Base-by-base conservation (phyloP, 2,797 vertebrate species). In the Staurois parvus region DNA sequence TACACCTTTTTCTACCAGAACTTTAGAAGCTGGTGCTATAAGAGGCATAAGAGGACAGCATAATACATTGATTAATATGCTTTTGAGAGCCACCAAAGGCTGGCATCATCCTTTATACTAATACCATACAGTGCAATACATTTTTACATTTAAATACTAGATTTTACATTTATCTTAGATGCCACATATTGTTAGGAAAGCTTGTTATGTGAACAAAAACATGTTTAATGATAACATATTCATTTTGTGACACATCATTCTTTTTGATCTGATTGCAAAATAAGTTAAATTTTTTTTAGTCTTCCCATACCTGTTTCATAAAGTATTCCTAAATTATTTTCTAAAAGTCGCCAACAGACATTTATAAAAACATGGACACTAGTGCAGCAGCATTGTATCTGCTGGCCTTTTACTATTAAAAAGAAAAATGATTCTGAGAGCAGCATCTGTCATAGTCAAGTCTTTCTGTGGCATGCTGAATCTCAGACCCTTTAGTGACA, bases 401-500 rank as follows among this genome's bases (percentile, higher is more conserved):
- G 48, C 26, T 66, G 11, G 74, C 21, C 29, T 67, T n/a, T 30
- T 75, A 42, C 19, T 67, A 59, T 6, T 12, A n/a, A 62, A 48
- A 32, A 13, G n/a, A 74, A 64, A 66, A 64, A 74, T 66, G 3
- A 73, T 64, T 73, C 40, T 74, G 52, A 21, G 48, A 29, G 30
- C 70, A 42, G 7, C 56, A 74, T 42, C n/a, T 82, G 56, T 56
- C 73, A 26, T 72, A 26, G 15, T 26, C 28, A 21, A 21, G 21
- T 59, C 26, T 76, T 59, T 56, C 29, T 10, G n/a, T 4, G 62
- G 69, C 19, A 67, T 42, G 42, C 42, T 34, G n/a, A 24, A 68
- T 66, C 29, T 42, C 30, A 30, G 10, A 76, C 42, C 64, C 48
- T 83, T 76, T 40, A 83, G 37, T 75, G 72, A 45, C 26, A 75